Evolutionary conservation across 1,140 invertebrate genomes (phyloP).

Genomic region (Drosophila cardini): DNA sequence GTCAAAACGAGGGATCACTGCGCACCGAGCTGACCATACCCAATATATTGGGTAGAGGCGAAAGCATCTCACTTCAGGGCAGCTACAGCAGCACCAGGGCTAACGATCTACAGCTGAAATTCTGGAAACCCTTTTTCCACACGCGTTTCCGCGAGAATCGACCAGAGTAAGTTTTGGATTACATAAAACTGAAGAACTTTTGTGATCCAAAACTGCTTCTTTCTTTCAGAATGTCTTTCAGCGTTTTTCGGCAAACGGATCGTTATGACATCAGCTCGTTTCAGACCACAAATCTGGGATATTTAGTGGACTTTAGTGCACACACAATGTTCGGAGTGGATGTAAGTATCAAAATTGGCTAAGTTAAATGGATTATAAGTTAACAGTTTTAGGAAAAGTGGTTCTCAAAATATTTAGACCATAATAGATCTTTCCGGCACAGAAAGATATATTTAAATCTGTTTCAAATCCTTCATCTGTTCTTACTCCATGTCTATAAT

Average conservation of each 20-base stretch:
- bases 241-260: conserved; percentile 77
- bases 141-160: conserved; percentile 77
- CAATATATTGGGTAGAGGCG: conserved; percentile 79
- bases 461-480: too few relatives aligned
- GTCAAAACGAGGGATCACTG: conserved; percentile 81
- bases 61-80: conserved; percentile 79
- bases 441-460: too few relatives aligned
- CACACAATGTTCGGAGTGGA: conserved; percentile 72
- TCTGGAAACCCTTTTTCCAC: conserved; percentile 84
- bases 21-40: conserved; percentile 78
- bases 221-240: conserved; percentile 68
- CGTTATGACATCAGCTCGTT: conserved; percentile 73
- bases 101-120: conserved; percentile 78
- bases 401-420: too few relatives aligned
- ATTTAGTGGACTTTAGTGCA: conserved; percentile 69
- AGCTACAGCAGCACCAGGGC: conserved; percentile 79
- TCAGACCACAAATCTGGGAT: conserved; percentile 74
- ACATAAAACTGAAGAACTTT: neutral
- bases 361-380: too few relatives aligned
- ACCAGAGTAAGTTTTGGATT: conserved; percentile 70
- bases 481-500: too few relatives aligned
- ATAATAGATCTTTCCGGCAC: too few relatives aligned
- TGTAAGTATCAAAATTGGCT: conserved; percentile 47
- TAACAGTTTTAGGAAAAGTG: too few relatives aligned
- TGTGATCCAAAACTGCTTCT: neutral